Percentiles rank a stretch among this genome's conserved stretches.
These are phyloP conservation scores for Tricholauxania praeusta DNA, from an alignment of 2,888 invertebrate genomes.

Conservation along the genomic window DNA sequence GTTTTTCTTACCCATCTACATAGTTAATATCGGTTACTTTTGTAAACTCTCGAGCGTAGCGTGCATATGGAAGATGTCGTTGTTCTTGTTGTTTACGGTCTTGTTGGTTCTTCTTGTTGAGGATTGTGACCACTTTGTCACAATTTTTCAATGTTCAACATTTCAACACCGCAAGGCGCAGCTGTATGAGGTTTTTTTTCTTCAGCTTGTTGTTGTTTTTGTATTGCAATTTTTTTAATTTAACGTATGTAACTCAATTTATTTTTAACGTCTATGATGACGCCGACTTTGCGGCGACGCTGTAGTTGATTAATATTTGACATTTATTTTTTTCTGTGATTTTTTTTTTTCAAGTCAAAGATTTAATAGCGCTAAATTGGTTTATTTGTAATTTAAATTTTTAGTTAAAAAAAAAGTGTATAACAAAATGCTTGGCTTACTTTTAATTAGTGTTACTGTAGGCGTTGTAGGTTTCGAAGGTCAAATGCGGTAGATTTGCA, in stretches of 20 bases:
- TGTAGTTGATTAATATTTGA: slow-evolving; percentile 20
- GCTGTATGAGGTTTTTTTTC: slow-evolving; percentile 23
- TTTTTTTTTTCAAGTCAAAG: not conserved
- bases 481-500: too few species aligned
- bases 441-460: too few species aligned
- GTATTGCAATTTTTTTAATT: not conserved
- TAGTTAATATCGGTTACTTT: too few species aligned
- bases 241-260: slow-evolving; percentile 5
- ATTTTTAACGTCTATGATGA: not conserved
- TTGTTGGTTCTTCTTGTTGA: slow-evolving; percentile 8
- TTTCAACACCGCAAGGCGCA: slow-evolving; percentile 44
- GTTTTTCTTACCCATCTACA: too few species aligned
- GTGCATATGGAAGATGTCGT: not conserved
- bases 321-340: not conserved
- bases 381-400: too few species aligned
- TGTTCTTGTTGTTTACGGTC: not conserved
- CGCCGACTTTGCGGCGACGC: not conserved
- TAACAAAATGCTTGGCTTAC: too few species aligned
- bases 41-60: too few species aligned
- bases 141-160: slow-evolving; percentile 45
- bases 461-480: too few species aligned
- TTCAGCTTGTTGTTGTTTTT: slow-evolving; percentile 1
- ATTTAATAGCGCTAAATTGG: not conserved
- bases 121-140: slow-evolving; percentile 42
- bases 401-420: too few species aligned